Evolutionary conservation across 1,140 invertebrate genomes (phyloP), one percentile per base, ranked within the genome.

Genomic region (Mycetomoellerius zeteki): DNA sequence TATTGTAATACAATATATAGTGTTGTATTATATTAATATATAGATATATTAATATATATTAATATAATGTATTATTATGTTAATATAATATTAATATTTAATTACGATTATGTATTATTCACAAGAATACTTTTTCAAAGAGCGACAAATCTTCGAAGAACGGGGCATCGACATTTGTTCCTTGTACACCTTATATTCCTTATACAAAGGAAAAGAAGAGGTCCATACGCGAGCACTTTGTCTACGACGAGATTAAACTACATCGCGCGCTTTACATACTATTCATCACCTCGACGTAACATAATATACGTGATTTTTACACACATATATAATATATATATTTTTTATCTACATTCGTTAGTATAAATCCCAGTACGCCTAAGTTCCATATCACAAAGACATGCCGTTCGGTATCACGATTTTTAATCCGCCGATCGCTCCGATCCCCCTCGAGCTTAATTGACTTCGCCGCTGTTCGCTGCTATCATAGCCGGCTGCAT

Each of bases 351-450:
- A 72, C 85, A 86, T 85, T 89, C 87, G 76, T 87, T 80, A 88
- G 87, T 77, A 84, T 89, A 91, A 89, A 92, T 88, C 77, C 88
- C 89, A 88, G 81, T 86, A 93, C 88, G 85, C 43, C 89, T 93
- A 93, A 92, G 85, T 91, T 92, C 92, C 92, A 93, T 94, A 93
- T 94, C 93, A 93, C 93, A 94, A 72, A 93, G 90, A 92, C 91
- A 93, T 92, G 88, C 90, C 91, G 90, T 93, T 92, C 86, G 87
- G 88, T 93, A 93, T 93, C 92, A 93, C 90, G 91, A 92, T 86
- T 72, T 56, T 56, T 56, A 69, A 76, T 43, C 60, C 60, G 81
- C 80, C 56, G 67, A 65, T 86, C 75, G 84, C 67, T 69, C 76
- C 52, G 30, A n/a, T 69, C 30, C 27, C 21, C 80, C 16, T 50